Base-by-base conservation (phyloP, 1,140 invertebrate genomes). In the Eupristina koningsbergeri region DNA sequence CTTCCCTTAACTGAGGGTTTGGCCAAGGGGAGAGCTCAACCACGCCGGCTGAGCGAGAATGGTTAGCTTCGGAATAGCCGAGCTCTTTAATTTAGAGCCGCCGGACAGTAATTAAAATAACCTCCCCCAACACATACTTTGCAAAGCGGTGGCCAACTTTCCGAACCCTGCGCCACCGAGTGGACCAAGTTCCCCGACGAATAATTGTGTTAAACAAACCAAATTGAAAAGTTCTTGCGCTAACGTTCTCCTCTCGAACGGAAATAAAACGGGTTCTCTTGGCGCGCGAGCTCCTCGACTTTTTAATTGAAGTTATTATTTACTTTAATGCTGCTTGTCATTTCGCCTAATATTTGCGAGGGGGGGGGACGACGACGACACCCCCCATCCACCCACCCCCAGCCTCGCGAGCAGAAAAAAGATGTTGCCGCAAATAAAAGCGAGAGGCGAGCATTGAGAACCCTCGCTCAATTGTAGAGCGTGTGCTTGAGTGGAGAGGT, bases 61-160 rank as follows among this genome's bases (percentile, higher is more conserved):
- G 88, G 79, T 88, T 85, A 79, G 64, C 84, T 74, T 79, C 81
- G 86, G 88, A 89, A 91, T 90, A 90, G 89, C 89, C 89, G 83
- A 85, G 89, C 90, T 90, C 90, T 91, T 91, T 91, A 90, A 91
- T 91, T 91, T 91, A 90, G 88, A 90, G 88, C 87, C 86, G 85
- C 90, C 88, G 92, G 92, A 92, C 92, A 92, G 92, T 92, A 92
- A 92, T 92, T 92, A 92, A 92, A 92, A 92, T 92, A 91, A 91
- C 91, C 90, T 88, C 86, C 87, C 91, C 88, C 83, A 11, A 89
- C 89, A 89, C 89, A 90, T 89, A 90, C 89, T 89, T 88, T 81
- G 76, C 45, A 63, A 78, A 78, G 76, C 26, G 76, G 58, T 78
- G 76, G 76, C 81, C 79, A 83, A 91, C 81, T 67, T 39, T 45